Evolutionary conservation across 2,888 invertebrate genomes (phyloP), one percentile per base, ranked within the genome.

Genomic region (Cantharis flavilabris): DNA sequence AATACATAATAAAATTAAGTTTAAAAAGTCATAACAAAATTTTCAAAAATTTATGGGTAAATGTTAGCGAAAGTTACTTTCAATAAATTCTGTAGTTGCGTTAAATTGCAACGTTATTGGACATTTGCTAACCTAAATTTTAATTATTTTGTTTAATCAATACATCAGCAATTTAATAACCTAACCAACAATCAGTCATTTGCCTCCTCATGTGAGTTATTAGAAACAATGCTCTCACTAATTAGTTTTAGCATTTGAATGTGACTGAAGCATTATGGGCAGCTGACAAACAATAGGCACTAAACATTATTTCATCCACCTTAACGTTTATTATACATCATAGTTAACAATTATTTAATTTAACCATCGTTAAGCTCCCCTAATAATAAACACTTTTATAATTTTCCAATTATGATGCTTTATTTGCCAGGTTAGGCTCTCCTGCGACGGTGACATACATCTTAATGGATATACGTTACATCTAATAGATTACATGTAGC

Each of bases 241-340:
- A 73, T 76, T 76, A 70, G 75, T 75, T 71, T 76, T 70, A 63
- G 73, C 70, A 67, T 77, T 69, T 75, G 71, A 71, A 73, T 76
- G 67, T 20, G 28, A 65, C 70, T 16, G 65, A 71, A 71, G 28
- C 64, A 33, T 72, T 70, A 69, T 64, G 70, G 63, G 72, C 69
- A 70, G 14, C 63, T 63, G 49, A 64, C 72, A 70, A 69, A 72
- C 76, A 76, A 69, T 70, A 62, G 69, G 69, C 33, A 72, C 70
- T 71, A 75, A 71, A 71, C 49, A 71, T 65, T 73, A 70, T 62
- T 69, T 73, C 62, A 69, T 67, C 20, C 28, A 28, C 14, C 64
- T 28, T 72, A 26, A 67, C 16, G 65, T 26, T n/a, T 26, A 65
- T 65, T 23, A 23, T 23, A 67, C 26, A 67, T 20, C 13, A 67